These are phyloP conservation scores for Halcyon badia DNA, from an alignment of 2,797 vertebrate species.

Conservation along the genomic window DNA sequence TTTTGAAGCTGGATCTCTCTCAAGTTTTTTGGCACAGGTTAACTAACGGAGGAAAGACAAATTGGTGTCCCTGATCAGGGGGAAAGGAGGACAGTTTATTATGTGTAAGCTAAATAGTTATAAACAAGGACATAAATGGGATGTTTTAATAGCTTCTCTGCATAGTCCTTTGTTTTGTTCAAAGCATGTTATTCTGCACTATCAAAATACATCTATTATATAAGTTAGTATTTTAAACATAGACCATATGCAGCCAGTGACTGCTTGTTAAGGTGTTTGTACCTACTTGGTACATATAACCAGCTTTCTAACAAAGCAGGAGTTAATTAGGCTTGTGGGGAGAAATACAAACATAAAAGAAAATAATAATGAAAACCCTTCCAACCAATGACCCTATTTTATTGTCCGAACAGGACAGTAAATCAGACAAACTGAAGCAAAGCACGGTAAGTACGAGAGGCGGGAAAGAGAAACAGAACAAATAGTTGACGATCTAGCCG, in stretches of 20 bases:
- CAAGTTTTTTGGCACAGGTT: background rate
- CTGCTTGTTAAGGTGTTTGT: background rate
- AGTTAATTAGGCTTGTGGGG: background rate
- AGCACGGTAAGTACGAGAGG: background rate
- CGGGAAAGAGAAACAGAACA: background rate
- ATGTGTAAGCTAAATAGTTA: background rate
- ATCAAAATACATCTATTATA: background rate
- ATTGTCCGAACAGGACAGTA: background rate
- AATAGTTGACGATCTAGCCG: background rate
- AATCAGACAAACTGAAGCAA: constrained; percentile 9
- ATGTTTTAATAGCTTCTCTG: background rate
- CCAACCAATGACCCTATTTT: background rate
- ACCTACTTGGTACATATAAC: background rate
- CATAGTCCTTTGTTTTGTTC: background rate
- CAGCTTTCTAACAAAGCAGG: background rate
- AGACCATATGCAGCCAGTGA: background rate
- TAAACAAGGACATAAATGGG: background rate
- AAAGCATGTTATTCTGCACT: background rate
- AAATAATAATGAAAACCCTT: background rate
- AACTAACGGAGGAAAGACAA: background rate
- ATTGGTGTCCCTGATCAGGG: background rate
- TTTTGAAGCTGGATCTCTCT: background rate
- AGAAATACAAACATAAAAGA: background rate
- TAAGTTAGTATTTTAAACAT: background rate
- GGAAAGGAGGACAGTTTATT: background rate